phyloP scores from a whole-genome alignment of 2,113 vertebrate species.

The Dinomys branickii region DNA sequence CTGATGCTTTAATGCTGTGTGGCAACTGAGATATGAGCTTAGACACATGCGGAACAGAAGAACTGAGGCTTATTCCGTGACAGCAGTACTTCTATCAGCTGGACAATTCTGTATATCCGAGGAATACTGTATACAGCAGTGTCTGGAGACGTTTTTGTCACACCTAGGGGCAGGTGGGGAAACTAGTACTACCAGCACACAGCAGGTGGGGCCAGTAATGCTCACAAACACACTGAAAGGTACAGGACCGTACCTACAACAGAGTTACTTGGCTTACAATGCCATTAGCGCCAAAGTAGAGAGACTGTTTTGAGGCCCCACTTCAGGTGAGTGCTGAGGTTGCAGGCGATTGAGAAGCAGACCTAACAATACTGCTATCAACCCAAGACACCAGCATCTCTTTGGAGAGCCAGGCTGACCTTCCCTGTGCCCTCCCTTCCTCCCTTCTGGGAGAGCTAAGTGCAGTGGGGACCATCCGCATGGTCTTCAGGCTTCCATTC shows the following conservation, averaged over 20 bases:
- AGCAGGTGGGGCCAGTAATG: not conserved
- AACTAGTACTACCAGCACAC: not conserved
- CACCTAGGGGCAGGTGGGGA: not conserved
- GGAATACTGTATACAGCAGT: not conserved
- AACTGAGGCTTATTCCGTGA: not conserved
- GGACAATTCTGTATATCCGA: not conserved
- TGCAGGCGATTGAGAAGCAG: not conserved
- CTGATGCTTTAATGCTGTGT: not conserved
- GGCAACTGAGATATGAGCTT: not conserved
- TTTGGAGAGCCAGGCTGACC: not conserved
- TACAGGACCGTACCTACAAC: not conserved
- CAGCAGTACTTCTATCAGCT: not conserved
- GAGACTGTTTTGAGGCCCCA: not conserved
- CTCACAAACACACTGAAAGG: not conserved
- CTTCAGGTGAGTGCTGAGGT: not conserved
- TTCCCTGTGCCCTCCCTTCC: not conserved
- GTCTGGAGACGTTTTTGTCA: not conserved
- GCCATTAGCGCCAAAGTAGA: not conserved
- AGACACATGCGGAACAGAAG: not conserved
- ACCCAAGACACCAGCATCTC: not conserved
- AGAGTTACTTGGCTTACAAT: not conserved
- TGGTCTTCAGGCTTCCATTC: not conserved
- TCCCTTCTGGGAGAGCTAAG: not conserved
- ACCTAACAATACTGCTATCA: not conserved
- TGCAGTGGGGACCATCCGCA: fast-evolving